These are phyloP conservation scores for Coluber constrictor DNA, from an alignment of 2,797 vertebrate genomes.

Conservation along the genomic window DNA sequence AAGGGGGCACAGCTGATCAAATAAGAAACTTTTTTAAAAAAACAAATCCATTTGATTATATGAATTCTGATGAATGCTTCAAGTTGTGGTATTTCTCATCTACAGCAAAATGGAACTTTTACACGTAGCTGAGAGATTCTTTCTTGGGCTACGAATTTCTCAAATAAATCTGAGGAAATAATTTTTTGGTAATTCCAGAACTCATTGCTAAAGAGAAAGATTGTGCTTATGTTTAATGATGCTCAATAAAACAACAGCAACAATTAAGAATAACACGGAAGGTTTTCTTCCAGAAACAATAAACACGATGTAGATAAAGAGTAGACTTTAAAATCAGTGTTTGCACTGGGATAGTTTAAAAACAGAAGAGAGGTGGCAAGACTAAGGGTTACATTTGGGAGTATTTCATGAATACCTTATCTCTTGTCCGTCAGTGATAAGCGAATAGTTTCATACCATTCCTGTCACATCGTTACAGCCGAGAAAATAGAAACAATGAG, in stretches of 20 bases:
- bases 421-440: constrained; percentile 26
- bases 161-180: neutral
- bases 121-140: neutral
- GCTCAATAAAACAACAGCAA: neutral
- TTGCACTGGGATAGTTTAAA: neutral
- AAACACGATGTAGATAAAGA: neutral
- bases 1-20: constrained; percentile 24
- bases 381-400: constrained; percentile 45
- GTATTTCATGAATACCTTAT: constrained; percentile 45
- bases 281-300: neutral
- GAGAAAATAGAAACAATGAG: constrained; percentile 33
- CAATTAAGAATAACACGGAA: neutral
- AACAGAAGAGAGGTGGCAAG: constrained; percentile 4
- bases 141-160: neutral
- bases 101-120: neutral
- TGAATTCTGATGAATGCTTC: constrained; percentile 7
- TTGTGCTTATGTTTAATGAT: neutral
- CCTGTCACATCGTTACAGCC: constrained; percentile 26
- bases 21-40: neutral
- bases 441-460: constrained; percentile 31
- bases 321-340: neutral
- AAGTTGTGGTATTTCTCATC: constrained; percentile 5
- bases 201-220: neutral
- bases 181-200: neutral
- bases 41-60: constrained; percentile 8